Percentiles rank a stretch among this genome's conserved stretches.
These are phyloP conservation scores for Limnephilus rhombicus DNA, from an alignment of 2,888 invertebrate species.

Conservation along the genomic window DNA sequence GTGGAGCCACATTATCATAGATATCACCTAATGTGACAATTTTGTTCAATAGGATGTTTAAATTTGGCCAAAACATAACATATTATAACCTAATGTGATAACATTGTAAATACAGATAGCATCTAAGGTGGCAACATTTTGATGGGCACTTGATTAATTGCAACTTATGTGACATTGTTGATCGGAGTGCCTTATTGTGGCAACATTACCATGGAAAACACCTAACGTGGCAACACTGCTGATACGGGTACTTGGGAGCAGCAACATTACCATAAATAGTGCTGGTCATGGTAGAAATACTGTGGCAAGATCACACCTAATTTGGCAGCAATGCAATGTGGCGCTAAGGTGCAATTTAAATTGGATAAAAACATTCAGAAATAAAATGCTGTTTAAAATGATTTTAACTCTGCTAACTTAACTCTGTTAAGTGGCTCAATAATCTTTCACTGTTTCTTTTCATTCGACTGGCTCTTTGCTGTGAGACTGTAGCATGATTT, in stretches of 20 bases:
- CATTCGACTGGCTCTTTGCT: not conserved
- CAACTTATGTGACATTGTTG: no score
- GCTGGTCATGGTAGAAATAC: not conserved
- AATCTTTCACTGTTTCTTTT: not conserved
- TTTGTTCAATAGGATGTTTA: no score
- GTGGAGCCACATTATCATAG: no score
- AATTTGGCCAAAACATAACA: no score
- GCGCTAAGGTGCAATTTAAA: not conserved
- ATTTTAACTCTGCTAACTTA: not conserved
- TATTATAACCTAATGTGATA: not conserved
- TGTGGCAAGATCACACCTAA: not conserved
- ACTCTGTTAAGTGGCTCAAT: no score
- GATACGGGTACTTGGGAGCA: not conserved
- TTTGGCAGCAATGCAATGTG: not conserved
- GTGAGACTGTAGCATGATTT: no score
- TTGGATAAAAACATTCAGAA: no score
- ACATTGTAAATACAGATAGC: not conserved
- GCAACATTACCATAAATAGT: not conserved
- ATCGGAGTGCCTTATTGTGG: no score
- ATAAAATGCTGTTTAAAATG: not conserved
- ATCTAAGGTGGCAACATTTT: no score
- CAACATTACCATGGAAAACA: not conserved
- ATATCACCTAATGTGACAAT: no score
- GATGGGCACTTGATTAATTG: no score
- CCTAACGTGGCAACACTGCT: not conserved